Evolutionary conservation across 2,113 vertebrate genomes (phyloP).

Genomic region (Struthio camelus): DNA sequence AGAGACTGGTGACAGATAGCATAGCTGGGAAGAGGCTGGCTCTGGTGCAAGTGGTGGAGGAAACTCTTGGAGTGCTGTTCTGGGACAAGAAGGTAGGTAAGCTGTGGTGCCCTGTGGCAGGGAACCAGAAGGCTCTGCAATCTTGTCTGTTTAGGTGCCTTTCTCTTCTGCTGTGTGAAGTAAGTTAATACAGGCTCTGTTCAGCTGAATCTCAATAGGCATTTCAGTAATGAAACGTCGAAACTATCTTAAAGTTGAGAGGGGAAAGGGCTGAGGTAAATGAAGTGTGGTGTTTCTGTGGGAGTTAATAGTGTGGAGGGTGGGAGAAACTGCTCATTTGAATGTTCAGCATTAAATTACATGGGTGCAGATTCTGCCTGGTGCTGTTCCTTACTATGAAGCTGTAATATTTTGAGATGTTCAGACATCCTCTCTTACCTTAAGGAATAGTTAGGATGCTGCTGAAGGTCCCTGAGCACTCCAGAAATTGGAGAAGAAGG

Average conservation of each 20-base stretch:
- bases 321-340: not conserved
- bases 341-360: not conserved
- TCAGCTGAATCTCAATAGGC: not conserved
- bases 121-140: not conserved
- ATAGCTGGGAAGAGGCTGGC: not conserved
- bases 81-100: not conserved
- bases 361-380: not conserved
- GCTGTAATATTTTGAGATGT: not conserved
- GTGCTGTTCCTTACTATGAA: not conserved
- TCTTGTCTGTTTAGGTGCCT: not conserved
- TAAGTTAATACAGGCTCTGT: not conserved
- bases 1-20: not conserved
- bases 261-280: not conserved
- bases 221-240: not conserved
- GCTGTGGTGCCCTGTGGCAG: not conserved
- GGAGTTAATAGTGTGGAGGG: not conserved
- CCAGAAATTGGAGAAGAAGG: too few species aligned
- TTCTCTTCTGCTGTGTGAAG: not conserved
- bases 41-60: not conserved
- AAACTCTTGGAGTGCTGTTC: not conserved
- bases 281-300: not conserved
- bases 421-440: not conserved
- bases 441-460: not conserved
- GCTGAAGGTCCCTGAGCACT: not conserved
- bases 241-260: not conserved